Evolutionary conservation across 1,140 invertebrate genomes (phyloP).

Genomic region (Platyura marginata): DNA sequence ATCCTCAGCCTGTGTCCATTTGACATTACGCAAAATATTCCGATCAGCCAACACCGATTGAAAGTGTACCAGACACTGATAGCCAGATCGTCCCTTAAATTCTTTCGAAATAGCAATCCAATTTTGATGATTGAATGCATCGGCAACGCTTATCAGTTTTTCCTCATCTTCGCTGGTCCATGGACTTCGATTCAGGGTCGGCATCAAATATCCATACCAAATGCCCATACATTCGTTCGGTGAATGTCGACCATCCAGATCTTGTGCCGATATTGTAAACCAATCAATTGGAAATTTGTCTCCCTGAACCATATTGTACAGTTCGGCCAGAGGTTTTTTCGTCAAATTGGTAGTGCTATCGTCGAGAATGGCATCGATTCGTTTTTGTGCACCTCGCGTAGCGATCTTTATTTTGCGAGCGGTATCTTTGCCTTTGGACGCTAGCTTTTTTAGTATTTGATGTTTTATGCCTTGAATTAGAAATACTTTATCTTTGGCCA

Average conservation of each 20-base stretch:
- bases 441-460: conserved; percentile 10
- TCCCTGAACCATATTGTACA: conserved; percentile 1
- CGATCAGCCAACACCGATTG: conserved; percentile 24
- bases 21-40: conserved; percentile 16
- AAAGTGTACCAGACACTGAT: conserved; percentile 45
- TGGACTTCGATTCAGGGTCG: conserved; percentile 35
- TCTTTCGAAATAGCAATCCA: conserved; percentile 40
- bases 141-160: conserved; percentile 26
- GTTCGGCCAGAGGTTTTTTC: background rate
- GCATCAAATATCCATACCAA: conserved; percentile 48
- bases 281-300: conserved; percentile 16
- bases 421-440: background rate
- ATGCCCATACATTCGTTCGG: conserved; percentile 32
- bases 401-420: background rate
- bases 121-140: conserved; percentile 30
- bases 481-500: conserved; percentile 13
- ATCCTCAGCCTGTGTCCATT: conserved; percentile 41
- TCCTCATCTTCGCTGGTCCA: conserved; percentile 39
- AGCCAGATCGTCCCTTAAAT: conserved; percentile 35
- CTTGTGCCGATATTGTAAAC: conserved; percentile 22
- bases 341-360: background rate
- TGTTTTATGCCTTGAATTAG: conserved; percentile 17
- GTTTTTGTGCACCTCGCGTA: background rate
- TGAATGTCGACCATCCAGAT: conserved; percentile 28
- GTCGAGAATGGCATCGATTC: background rate